These are phyloP conservation scores for Andricus curvator DNA, from an alignment of 2,888 invertebrate genomes.

Conservation along the genomic window DNA sequence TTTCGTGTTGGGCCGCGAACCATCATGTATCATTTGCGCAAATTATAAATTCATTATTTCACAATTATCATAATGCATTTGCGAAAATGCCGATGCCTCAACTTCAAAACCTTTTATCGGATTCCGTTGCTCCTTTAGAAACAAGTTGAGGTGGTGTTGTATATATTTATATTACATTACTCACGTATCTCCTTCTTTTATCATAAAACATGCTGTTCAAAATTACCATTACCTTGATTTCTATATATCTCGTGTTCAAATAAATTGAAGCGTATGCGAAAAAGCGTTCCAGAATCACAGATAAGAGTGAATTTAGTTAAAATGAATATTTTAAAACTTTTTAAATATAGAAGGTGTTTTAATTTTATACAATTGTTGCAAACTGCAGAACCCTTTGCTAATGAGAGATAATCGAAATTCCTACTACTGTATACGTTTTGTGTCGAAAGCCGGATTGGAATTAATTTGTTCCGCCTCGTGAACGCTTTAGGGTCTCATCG, in stretches of 20 bases:
- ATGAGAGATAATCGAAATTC: conserved; percentile 4
- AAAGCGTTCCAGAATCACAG: background rate
- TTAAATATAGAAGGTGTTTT: too few relatives aligned
- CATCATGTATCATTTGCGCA: conserved; percentile 75
- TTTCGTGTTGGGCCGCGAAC: conserved; percentile 69
- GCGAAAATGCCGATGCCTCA: conserved; percentile 69
- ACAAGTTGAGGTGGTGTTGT: conserved; percentile 23
- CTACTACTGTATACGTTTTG: conserved; percentile 15
- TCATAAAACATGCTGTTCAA: background rate
- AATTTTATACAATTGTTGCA: background rate
- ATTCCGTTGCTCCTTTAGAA: conserved; percentile 37
- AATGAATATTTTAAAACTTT: background rate
- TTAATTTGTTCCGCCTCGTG: conserved; percentile 50
- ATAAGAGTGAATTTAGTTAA: background rate
- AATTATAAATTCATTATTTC: conserved; percentile 78
- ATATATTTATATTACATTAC: conserved; percentile 11
- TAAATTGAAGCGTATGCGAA: background rate
- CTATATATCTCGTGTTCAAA: background rate
- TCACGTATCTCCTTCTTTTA: background rate
- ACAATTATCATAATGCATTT: conserved; percentile 76
- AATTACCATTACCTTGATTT: background rate
- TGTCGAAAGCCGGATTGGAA: conserved; percentile 36
- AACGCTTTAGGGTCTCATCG: conserved; percentile 41
- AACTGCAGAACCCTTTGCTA: background rate
- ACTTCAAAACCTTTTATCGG: conserved; percentile 39